Percentiles rank a stretch among this genome's conserved stretches.
phyloP scores from a whole-genome alignment of 2,888 invertebrate genomes.

The Tetragonula carbonaria region DNA sequence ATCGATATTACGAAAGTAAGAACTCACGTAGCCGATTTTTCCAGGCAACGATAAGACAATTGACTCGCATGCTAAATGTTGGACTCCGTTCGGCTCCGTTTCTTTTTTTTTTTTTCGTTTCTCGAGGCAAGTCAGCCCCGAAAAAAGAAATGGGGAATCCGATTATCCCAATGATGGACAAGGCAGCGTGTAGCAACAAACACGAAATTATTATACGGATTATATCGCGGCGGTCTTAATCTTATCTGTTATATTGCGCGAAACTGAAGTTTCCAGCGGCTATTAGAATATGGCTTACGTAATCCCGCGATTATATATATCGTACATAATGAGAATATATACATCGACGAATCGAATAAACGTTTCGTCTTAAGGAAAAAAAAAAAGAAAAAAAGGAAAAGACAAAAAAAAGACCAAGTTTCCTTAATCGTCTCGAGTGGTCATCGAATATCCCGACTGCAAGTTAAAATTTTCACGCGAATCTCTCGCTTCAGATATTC shows the following conservation, averaged over 20 bases:
- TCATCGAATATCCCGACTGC: background rate
- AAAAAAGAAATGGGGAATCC: background rate
- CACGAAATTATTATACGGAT: slow-evolving; percentile 22
- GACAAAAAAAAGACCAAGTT: background rate
- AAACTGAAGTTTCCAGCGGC: slow-evolving; percentile 19
- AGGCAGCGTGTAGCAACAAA: slow-evolving; percentile 16
- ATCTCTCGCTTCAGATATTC: background rate
- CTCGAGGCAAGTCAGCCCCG: background rate
- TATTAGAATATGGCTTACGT: slow-evolving; percentile 22
- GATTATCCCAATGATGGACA: background rate
- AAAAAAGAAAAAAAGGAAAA: background rate
- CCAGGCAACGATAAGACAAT: background rate
- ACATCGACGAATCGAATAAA: background rate
- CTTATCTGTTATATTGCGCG: slow-evolving; percentile 54
- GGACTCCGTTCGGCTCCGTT: background rate
- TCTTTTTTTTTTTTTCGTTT: too few relatives aligned
- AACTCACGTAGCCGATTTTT: background rate
- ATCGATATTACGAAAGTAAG: background rate
- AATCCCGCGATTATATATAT: slow-evolving; percentile 12
- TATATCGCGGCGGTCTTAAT: slow-evolving; percentile 44
- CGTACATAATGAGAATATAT: slow-evolving; percentile 16
- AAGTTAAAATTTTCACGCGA: background rate
- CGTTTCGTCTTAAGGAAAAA: background rate
- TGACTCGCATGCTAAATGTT: background rate
- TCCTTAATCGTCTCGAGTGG: background rate